Evolutionary conservation across 1,140 invertebrate genomes (phyloP), one percentile per base, ranked within the genome.

Genomic region (Phenacoccus solenopsis): DNA sequence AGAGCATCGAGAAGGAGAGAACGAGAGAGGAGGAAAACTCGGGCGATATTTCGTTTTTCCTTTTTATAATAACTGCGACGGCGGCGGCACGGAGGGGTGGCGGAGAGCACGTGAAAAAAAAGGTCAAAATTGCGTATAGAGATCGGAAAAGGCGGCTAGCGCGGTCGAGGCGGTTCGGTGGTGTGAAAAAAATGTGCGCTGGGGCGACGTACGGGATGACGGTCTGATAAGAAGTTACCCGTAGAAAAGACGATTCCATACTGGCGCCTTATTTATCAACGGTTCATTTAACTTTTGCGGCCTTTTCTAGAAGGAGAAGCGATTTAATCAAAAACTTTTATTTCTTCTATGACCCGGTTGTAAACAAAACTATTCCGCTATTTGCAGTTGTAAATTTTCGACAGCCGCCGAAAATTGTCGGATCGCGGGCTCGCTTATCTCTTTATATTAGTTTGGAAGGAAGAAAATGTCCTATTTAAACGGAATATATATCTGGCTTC

Each of bases 241-340:
- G 25, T 20, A 59, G 56, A 59, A 59, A 59, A 59, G 56, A 59
- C 56, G 59, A 64, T 64, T 64, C 59, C 59, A 64, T 27, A 16
- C 59, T 64, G 59, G 59, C 59, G 59, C 59, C 59, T 64, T 64
- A 64, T 64, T 64, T 64, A 64, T 64, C 59, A 64, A 64, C 59
- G 59, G 59, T 64, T 64, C 59, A 64, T 64, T 64, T 64, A 64
- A 64, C 59, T 64, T 64, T 64, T 64, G 59, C 59, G 59, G 59
- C 59, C 56, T 59, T 59, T 59, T 20, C 38, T 25, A 64, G 59
- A 64, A 20, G 25, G 25, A 10, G 59, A 24, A 25, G 22, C 25
- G 59, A 64, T 64, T 64, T 64, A 64, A 64, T 64, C 59, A 64
- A 64, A 64, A 64, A 64, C 59, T 64, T 64, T 64, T 64, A 64